Base-by-base conservation (phyloP, 2,113 vertebrate species). In the Arothron firmamentum region DNA sequence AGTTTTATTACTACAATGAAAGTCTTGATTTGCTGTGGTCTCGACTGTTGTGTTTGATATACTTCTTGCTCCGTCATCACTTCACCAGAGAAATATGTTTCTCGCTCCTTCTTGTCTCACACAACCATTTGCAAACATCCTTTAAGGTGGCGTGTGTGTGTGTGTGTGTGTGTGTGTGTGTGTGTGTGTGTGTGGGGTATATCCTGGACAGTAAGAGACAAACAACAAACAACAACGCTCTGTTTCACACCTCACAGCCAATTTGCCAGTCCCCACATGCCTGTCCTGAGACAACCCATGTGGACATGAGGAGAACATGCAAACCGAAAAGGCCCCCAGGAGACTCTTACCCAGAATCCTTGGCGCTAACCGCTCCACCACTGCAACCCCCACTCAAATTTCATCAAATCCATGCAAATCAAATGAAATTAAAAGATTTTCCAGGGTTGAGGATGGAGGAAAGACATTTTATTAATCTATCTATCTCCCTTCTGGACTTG, bases 1-100 rank as follows among this genome's bases (percentile, higher is more conserved):
- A 65, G 85, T 31, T 91, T 91, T 91, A 92, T 90, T 86, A 84
- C 88, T 76, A 65, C 70, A 87, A 88, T 91, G 91, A 92, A 91
- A 88, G 59, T 69, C 21, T 23, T 23, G 21, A 91, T 91, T 92
- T 91, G 89, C 90, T 85, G 88, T 72, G 75, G 83, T 84, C 84
- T 88, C 80, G 85, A 88, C 85, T 82, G 79, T 78, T 81, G 46
- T 78, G 67, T 79, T 83, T 90, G 88, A 91, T 91, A 88, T 85
- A 82, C 74, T 74, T 83, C 79, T 75, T 84, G 84, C 77, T 72
- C 71, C 84, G 84, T 84, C 82, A 85, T 84, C 78, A 77, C 66
- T 79, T 78, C 78, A 9, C 28, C 72, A 59, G 55, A 83, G 80
- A 83, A 72, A n/a, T n/a, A 68, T 48, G 31, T 65, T 34, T 71